These are phyloP conservation scores for Cantharis rufa DNA, from an alignment of 2,888 invertebrate genomes.

Conservation along the genomic window DNA sequence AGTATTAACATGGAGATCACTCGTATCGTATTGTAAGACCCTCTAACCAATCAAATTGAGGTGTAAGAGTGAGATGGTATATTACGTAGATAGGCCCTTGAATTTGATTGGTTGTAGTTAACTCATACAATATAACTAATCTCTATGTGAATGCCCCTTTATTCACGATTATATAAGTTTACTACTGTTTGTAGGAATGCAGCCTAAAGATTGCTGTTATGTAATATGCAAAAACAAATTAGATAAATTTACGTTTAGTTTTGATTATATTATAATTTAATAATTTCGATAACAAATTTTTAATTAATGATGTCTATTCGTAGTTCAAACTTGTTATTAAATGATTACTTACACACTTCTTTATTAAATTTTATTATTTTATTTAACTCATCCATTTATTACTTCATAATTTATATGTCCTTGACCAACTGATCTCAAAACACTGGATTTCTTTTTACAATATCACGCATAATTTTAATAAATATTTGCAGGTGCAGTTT, in stretches of 20 bases:
- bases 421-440: slow-evolving; percentile 1
- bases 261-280: not conserved
- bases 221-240: not conserved
- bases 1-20: not conserved
- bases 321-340: not conserved
- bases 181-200: not conserved
- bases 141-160: not conserved
- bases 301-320: not conserved
- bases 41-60: not conserved
- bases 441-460: not conserved
- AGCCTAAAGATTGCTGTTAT: not conserved
- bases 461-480: not conserved
- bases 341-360: not conserved
- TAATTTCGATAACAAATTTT: not conserved
- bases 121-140: too few species aligned
- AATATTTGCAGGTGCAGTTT: not conserved
- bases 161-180: not conserved
- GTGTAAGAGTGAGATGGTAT: not conserved
- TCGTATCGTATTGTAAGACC: too few species aligned
- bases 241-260: not conserved
- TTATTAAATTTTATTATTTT: not conserved
- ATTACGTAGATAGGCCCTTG: too few species aligned
- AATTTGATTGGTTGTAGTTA: too few species aligned
- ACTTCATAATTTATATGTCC: not conserved
- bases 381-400: not conserved